Evolutionary conservation across 2,888 invertebrate genomes (phyloP).

Genomic region (Drosophila hawaiiensis): DNA sequence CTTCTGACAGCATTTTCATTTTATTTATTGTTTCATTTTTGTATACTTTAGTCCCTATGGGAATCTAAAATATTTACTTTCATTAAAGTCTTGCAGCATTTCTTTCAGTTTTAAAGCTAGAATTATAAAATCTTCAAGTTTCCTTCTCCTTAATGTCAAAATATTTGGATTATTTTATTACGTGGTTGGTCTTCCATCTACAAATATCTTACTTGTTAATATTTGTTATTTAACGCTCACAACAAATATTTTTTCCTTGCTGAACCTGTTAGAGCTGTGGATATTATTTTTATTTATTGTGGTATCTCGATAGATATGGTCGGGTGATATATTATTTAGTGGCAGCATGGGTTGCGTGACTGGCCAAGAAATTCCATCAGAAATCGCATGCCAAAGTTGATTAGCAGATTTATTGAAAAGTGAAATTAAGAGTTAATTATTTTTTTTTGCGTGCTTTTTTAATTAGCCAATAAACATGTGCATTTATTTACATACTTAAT

Average conservation of each 20-base stretch:
- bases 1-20: conserved; percentile 14
- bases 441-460: neutral
- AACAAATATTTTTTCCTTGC: conserved; percentile 34
- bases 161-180: no score
- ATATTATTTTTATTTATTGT: conserved; percentile 50
- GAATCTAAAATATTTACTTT: neutral
- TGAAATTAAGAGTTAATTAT: neutral
- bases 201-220: neutral
- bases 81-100: neutral
- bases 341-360: conserved; percentile 26
- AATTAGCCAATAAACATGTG: neutral
- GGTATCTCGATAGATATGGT: neutral
- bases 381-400: neutral
- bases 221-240: neutral
- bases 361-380: neutral
- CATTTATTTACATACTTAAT: neutral
- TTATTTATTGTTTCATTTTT: neutral
- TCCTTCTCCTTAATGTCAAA: no score
- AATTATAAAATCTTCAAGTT: neutral
- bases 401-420: neutral
- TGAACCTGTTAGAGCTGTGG: conserved; percentile 24
- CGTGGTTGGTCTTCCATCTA: neutral
- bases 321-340: neutral
- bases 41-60: neutral
- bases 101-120: neutral